phyloP scores from a whole-genome alignment of 2,113 vertebrate genomes.

The Bostrychus sinensis region DNA sequence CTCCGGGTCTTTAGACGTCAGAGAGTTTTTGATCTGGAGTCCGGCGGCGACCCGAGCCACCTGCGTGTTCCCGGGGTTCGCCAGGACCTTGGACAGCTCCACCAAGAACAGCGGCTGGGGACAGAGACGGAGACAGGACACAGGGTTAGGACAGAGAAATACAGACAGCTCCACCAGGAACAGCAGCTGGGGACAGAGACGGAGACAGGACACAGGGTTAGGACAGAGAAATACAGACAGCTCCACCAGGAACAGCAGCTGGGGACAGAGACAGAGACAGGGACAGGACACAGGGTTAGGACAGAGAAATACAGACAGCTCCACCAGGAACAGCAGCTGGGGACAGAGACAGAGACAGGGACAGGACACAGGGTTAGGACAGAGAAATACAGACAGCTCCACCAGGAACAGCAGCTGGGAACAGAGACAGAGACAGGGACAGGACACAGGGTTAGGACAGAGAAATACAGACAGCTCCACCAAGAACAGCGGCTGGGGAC shows the following conservation, averaged over 20 bases:
- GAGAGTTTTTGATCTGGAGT: conserved; percentile 97
- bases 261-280: neutral
- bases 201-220: neutral
- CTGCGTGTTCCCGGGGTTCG: conserved; percentile 97
- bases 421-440: too few relatives aligned
- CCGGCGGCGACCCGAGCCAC: conserved; percentile 96
- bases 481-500: too few relatives aligned
- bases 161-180: neutral
- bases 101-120: conserved; percentile 94
- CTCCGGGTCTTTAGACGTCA: conserved; percentile 97
- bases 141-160: neutral
- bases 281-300: too few relatives aligned
- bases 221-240: neutral
- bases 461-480: neutral
- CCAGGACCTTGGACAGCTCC: conserved; percentile 96
- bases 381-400: too few relatives aligned
- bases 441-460: too few relatives aligned
- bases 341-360: neutral
- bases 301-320: too few relatives aligned
- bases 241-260: too few relatives aligned
- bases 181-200: neutral
- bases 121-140: neutral
- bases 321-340: too few relatives aligned
- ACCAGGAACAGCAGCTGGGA: too few relatives aligned
- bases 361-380: too few relatives aligned